Evolutionary conservation across 1,140 invertebrate species (phyloP).

Genomic region (Trichoplusia ni): DNA sequence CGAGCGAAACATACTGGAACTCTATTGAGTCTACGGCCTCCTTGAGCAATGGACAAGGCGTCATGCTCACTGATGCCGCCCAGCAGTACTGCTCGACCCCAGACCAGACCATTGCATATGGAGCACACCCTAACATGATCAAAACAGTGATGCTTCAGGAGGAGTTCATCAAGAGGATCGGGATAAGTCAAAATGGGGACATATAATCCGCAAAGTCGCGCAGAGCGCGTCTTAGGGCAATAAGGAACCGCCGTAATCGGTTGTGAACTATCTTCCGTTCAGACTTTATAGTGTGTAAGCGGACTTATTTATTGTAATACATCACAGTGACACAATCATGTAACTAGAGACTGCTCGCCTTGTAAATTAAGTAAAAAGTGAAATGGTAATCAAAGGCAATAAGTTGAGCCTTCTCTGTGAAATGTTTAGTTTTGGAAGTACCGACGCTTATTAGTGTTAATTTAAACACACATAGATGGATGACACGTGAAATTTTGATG

Average conservation of each 20-base stretch:
- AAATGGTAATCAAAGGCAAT: slow-evolving; percentile 30
- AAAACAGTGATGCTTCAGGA: slow-evolving; percentile 81
- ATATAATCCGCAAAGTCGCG: slow-evolving; percentile 77
- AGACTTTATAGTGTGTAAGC: slow-evolving; percentile 76
- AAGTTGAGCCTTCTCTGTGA: slow-evolving; percentile 32
- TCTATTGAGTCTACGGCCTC: slow-evolving; percentile 87
- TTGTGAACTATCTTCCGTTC: slow-evolving; percentile 79
- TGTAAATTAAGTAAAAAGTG: slow-evolving; percentile 35
- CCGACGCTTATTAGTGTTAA: slow-evolving; percentile 33
- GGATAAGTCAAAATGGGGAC: slow-evolving; percentile 80
- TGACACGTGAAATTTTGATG: slow-evolving; percentile 24
- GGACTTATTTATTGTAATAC: slow-evolving; percentile 78
- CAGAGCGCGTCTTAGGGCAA: slow-evolving; percentile 76
- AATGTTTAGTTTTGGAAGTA: slow-evolving; percentile 25
- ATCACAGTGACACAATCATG: slow-evolving; percentile 72
- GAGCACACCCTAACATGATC: slow-evolving; percentile 75
- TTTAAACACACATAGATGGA: slow-evolving; percentile 5
- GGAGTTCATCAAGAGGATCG: slow-evolving; percentile 80
- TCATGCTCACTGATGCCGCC: slow-evolving; percentile 67
- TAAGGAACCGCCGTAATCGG: slow-evolving; percentile 77
- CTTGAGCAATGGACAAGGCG: slow-evolving; percentile 70
- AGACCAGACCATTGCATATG: slow-evolving; percentile 65
- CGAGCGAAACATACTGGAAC: slow-evolving; percentile 95
- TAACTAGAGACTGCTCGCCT: slow-evolving; percentile 40
- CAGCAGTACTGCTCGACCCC: slow-evolving; percentile 74